Percentiles rank a stretch among this genome's conserved stretches.
phyloP scores from a whole-genome alignment of 2,113 vertebrate genomes.

The Megaleporinus macrocephalus region DNA sequence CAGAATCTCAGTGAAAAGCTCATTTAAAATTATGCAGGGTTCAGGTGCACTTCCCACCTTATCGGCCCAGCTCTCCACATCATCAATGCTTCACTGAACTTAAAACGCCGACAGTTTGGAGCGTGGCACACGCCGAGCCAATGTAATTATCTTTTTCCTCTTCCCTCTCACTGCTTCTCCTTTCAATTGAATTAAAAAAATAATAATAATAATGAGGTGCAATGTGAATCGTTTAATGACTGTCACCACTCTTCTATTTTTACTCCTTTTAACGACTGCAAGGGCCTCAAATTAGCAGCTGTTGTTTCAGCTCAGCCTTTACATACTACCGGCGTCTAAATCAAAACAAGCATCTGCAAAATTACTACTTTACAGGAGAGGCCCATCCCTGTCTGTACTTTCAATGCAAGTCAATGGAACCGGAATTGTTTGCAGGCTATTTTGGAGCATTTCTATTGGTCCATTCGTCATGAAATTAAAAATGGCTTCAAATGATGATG shows the following conservation, averaged over 20 bases:
- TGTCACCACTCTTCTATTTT: slow-evolving; percentile 1
- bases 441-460: too few species aligned
- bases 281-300: not conserved
- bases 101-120: slow-evolving; percentile 31
- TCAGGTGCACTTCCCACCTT: slow-evolving; percentile 6
- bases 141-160: slow-evolving; percentile 47
- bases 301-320: not conserved
- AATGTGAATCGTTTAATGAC: slow-evolving; percentile 43
- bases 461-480: too few species aligned
- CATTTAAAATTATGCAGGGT: slow-evolving; percentile 32
- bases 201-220: slow-evolving; percentile 52
- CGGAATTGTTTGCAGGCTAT: too few species aligned
- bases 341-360: too few species aligned
- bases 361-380: too few species aligned
- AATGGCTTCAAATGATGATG: too few species aligned
- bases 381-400: too few species aligned
- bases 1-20: slow-evolving; percentile 7
- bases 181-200: slow-evolving; percentile 50
- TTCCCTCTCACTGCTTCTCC: slow-evolving; percentile 34
- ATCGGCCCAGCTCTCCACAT: slow-evolving; percentile 30
- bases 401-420: too few species aligned
- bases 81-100: slow-evolving; percentile 47
- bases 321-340: too few species aligned
- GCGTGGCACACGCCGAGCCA: slow-evolving; percentile 23
- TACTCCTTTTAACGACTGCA: not conserved